These are phyloP conservation scores for Orthosia incerta DNA, from an alignment of 2,888 invertebrate species.

Conservation along the genomic window DNA sequence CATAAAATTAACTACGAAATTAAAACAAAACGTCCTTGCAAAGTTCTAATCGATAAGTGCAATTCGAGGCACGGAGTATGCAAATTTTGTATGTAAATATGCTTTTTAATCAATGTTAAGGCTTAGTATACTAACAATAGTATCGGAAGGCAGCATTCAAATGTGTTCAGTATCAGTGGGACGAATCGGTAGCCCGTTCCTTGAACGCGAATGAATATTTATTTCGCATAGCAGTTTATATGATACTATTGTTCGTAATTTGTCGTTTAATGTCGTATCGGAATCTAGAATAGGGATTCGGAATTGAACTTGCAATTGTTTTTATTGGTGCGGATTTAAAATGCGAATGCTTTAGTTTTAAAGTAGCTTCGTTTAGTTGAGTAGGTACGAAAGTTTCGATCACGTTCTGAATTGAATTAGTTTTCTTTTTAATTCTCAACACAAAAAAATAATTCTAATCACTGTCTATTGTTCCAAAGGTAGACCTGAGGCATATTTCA, in stretches of 20 bases:
- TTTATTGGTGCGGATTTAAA: slow-evolving; percentile 49
- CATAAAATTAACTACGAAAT: slow-evolving; percentile 70
- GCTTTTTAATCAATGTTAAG: slow-evolving; percentile 88
- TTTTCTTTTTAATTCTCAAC: background rate
- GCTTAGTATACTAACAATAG: slow-evolving; percentile 84
- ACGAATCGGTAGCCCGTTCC: slow-evolving; percentile 80
- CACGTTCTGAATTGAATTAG: background rate
- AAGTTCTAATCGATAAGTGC: slow-evolving; percentile 85
- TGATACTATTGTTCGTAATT: slow-evolving; percentile 83
- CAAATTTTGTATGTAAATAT: slow-evolving; percentile 87
- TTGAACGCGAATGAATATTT: slow-evolving; percentile 87
- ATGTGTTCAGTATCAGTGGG: slow-evolving; percentile 81
- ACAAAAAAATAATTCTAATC: background rate
- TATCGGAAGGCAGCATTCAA: slow-evolving; percentile 86
- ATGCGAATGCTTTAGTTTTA: slow-evolving; percentile 14
- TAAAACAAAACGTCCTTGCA: slow-evolving; percentile 72
- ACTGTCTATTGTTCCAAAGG: background rate
- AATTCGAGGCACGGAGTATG: slow-evolving; percentile 88
- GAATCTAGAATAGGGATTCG: slow-evolving; percentile 67
- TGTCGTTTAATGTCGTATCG: slow-evolving; percentile 74
- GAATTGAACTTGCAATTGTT: slow-evolving; percentile 51
- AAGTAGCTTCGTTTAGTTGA: background rate
- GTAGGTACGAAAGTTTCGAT: background rate
- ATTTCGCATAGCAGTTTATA: slow-evolving; percentile 81
- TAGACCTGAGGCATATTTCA: no score